These are phyloP conservation scores for Dysidea cf. avara DNA, from an alignment of 37 sponge, comb jelly and placozoan species.

Conservation along the genomic window DNA sequence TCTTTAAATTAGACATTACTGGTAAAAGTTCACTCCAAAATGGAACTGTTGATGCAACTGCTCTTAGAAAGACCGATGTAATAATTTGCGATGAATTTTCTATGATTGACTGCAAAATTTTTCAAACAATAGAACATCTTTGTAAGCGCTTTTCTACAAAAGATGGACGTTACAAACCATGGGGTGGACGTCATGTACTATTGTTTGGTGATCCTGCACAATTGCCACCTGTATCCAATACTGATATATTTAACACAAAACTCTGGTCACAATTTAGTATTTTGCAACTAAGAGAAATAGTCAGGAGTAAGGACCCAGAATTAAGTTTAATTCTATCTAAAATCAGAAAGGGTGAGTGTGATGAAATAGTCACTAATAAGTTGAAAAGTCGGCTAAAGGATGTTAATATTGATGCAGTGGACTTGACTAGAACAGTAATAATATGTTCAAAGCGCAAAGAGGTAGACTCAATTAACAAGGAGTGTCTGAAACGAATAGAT, in stretches of 20 bases:
- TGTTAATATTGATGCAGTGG: too few species aligned
- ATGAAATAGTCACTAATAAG: conserved; percentile 2
- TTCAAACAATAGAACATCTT: conserved; percentile 13
- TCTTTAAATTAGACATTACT: neutral
- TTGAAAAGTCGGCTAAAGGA: too few species aligned
- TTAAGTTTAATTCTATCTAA: neutral
- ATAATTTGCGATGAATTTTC: conserved; percentile 16
- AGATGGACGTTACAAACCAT: too few species aligned
- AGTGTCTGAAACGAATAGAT: neutral
- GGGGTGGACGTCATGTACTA: conserved; percentile 14
- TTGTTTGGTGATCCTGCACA: conserved; percentile 22
- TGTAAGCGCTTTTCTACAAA: too few species aligned
- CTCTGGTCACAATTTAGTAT: conserved; percentile 8
- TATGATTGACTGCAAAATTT: conserved; percentile 1
- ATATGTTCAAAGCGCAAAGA: conserved; percentile 17
- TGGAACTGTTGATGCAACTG: conserved; percentile 14
- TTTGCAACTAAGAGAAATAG: neutral
- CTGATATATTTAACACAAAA: conserved; percentile 2
- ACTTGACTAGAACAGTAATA: conserved; percentile 7
- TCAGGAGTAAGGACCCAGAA: neutral
- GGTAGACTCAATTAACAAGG: neutral
- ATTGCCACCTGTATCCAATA: neutral
- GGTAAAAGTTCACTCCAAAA: conserved; percentile 1
- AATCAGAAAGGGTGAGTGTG: neutral
- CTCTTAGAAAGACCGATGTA: conserved; percentile 17